These are phyloP conservation scores for Endomychus coccineus DNA, from an alignment of 2,888 invertebrate genomes.

Conservation along the genomic window DNA sequence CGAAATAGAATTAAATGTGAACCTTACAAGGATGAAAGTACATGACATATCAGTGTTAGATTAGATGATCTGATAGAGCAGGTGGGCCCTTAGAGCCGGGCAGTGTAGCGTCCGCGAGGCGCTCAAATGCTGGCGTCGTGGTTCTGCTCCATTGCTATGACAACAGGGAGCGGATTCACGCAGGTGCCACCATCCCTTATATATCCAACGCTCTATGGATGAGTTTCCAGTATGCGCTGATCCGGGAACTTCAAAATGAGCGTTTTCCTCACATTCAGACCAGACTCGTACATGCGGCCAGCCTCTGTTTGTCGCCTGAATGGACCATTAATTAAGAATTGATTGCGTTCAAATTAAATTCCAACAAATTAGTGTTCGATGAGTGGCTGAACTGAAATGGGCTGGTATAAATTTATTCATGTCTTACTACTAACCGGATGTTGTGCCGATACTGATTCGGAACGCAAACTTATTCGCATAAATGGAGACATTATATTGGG, in stretches of 20 bases:
- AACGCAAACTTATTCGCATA: conserved; percentile 38
- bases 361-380: too few species aligned
- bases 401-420: conserved; percentile 2
- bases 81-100: too few species aligned
- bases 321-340: conserved; percentile 23
- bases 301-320: conserved; percentile 11
- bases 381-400: conserved; percentile 8
- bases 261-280: conserved; percentile 9
- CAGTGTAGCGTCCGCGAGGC: conserved; percentile 6
- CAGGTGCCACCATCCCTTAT: conserved; percentile 36
- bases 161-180: conserved; percentile 33
- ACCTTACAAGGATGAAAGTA: too few species aligned
- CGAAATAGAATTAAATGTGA: too few species aligned
- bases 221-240: conserved; percentile 27
- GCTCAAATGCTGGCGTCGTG: conserved; percentile 27
- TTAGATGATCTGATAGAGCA: too few species aligned
- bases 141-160: conserved; percentile 35
- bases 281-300: conserved; percentile 10
- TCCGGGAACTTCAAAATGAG: conserved; percentile 8
- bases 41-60: too few species aligned
- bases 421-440: too few species aligned
- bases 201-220: conserved; percentile 29
- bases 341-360: conserved; percentile 19
- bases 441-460: conserved; percentile 24
- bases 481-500: conserved; percentile 60